Percentiles rank a stretch among this genome's conserved stretches.
Conservation (phyloP, 2,888 invertebrate species). For the Dysmachus trigonus region DNA sequence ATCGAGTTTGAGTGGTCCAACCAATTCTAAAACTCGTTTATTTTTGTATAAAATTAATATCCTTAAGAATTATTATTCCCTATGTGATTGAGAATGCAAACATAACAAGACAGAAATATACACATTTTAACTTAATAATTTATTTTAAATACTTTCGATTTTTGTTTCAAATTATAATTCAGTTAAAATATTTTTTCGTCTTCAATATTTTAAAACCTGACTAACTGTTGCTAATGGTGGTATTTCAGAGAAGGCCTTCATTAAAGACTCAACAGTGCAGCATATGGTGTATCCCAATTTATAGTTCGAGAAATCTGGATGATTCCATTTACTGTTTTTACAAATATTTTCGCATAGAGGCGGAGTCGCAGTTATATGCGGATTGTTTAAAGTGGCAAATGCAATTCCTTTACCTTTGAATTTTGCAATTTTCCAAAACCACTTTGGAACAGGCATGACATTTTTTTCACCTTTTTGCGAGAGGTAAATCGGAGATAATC, state of each 20-base stretch:
- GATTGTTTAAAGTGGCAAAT: constrained; percentile 66
- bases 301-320: constrained; percentile 45
- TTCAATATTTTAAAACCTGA: not conserved
- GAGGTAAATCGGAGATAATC: constrained; percentile 59
- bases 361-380: constrained; percentile 57
- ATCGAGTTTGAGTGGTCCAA: no score
- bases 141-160: not conserved
- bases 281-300: constrained; percentile 52
- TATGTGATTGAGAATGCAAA: no score
- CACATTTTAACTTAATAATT: not conserved
- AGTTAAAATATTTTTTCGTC: not conserved
- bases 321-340: constrained; percentile 57
- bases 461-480: constrained; percentile 57
- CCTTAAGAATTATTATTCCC: not conserved
- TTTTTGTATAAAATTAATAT: not conserved
- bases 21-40: no score
- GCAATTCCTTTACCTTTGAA: constrained; percentile 61
- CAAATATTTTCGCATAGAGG: constrained; percentile 62
- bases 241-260: constrained; percentile 42
- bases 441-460: constrained; percentile 62
- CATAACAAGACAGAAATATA: no score
- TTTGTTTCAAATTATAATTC: not conserved
- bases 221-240: constrained; percentile 36
- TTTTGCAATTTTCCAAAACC: constrained; percentile 65
- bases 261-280: constrained; percentile 50